Percentiles rank a stretch among this genome's conserved stretches.
phyloP scores from a whole-genome alignment of 2,888 invertebrate genomes.

The Altica lythri region DNA sequence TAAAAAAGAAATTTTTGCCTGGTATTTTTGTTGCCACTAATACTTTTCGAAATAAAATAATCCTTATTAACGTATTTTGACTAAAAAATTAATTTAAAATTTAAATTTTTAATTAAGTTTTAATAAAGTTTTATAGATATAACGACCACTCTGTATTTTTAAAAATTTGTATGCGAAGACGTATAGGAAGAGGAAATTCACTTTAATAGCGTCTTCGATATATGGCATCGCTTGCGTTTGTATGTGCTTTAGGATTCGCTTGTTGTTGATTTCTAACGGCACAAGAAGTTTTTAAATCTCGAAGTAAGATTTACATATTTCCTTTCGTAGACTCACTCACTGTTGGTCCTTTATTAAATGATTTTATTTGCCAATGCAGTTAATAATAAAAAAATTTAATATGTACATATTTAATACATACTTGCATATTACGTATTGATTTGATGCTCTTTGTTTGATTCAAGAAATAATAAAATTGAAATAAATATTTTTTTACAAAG shows the following conservation, averaged over 20 bases:
- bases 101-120: background rate
- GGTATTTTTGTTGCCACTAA: too few species aligned
- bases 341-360: background rate
- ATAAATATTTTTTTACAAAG: too few species aligned
- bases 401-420: too few species aligned
- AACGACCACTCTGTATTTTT: background rate
- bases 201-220: conserved; percentile 8
- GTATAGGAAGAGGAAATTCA: conserved; percentile 4
- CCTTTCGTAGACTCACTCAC: background rate
- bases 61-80: too few species aligned
- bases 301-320: background rate
- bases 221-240: background rate
- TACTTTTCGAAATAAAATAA: too few species aligned
- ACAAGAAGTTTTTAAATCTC: conserved; percentile 2
- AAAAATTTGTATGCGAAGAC: background rate
- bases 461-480: too few species aligned
- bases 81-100: background rate
- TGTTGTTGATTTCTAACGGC: conserved; percentile 8
- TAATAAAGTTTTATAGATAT: background rate
- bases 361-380: background rate
- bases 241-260: too few species aligned
- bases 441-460: too few species aligned
- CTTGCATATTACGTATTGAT: too few species aligned
- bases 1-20: too few species aligned
- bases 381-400: too few species aligned